phyloP scores from a whole-genome alignment of 2,888 invertebrate species.

The Lycaena phlaeas region DNA sequence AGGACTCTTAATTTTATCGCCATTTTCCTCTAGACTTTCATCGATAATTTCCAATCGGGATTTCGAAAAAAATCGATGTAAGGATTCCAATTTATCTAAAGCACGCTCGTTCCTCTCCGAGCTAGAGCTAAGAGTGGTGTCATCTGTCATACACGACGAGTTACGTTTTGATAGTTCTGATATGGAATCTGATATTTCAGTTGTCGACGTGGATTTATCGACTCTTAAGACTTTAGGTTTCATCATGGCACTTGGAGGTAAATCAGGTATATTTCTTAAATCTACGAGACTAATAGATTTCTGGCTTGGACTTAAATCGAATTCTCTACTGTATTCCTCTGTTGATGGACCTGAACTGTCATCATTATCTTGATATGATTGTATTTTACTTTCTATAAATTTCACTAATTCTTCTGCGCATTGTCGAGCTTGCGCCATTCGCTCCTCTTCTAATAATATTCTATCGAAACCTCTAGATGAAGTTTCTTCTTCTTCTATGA shows the following conservation, averaged over 20 bases:
- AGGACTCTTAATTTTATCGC: conserved; percentile 32
- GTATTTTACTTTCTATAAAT: conserved; percentile 48
- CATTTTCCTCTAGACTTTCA: conserved; percentile 52
- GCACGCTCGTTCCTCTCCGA: conserved; percentile 50
- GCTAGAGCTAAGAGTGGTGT: conserved; percentile 39
- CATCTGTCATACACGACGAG: conserved; percentile 56
- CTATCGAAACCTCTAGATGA: conserved; percentile 40
- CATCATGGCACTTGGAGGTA: conserved; percentile 55
- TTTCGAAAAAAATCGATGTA: conserved; percentile 57
- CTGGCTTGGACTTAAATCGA: conserved; percentile 41
- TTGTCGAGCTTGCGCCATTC: conserved; percentile 31
- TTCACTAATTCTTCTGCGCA: conserved; percentile 44
- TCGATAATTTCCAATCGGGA: conserved; percentile 63
- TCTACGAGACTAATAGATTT: conserved; percentile 60
- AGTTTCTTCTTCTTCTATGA: conserved; percentile 59
- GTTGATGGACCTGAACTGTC: conserved; percentile 33
- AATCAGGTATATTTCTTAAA: conserved; percentile 54
- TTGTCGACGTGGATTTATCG: conserved; percentile 60
- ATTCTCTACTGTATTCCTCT: conserved; percentile 39
- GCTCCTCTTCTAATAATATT: conserved; percentile 36
- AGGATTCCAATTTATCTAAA: conserved; percentile 54
- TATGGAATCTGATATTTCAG: conserved; percentile 51
- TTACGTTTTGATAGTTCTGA: conserved; percentile 47
- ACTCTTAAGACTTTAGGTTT: conserved; percentile 52
- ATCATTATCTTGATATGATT: conserved; percentile 27